Conservation (phyloP, 2,113 vertebrate species). For the Promerops cafer region DNA sequence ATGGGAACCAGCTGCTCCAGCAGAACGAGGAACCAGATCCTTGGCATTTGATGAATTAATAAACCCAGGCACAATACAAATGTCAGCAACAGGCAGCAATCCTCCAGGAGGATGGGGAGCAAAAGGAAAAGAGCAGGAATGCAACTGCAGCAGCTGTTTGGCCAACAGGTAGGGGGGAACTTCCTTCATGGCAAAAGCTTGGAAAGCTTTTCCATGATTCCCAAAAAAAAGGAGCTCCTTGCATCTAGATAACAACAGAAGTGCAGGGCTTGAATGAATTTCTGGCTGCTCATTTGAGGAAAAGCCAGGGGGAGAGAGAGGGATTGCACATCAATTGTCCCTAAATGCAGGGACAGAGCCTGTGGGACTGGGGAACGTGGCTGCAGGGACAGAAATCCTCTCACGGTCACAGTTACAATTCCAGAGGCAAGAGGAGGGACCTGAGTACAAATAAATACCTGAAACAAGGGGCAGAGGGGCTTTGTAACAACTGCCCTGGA, state of each 20-base stretch:
- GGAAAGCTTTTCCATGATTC: background rate
- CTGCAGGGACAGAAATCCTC: background rate
- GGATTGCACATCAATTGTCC: background rate
- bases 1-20: conserved; percentile 61
- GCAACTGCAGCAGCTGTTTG: background rate
- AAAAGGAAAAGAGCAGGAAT: background rate
- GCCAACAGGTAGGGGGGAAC: conserved; percentile 12
- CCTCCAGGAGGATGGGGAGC: background rate
- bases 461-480: background rate
- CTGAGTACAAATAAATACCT: background rate
- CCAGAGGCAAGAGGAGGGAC: background rate
- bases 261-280: background rate
- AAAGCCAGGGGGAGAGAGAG: background rate
- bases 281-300: background rate
- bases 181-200: background rate
- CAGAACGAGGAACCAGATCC: conserved; percentile 54
- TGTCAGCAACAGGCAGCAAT: conserved; percentile 38
- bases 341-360: background rate
- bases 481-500: background rate
- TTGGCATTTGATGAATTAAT: conserved; percentile 61
- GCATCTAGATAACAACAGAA: background rate
- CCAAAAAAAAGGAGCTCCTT: background rate
- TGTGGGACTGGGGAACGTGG: background rate
- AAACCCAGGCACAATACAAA: conserved; percentile 51
- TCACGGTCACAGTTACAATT: background rate